Evolutionary conservation across 2,113 vertebrate genomes (phyloP).

Genomic region (Hypanus sabinus): DNA sequence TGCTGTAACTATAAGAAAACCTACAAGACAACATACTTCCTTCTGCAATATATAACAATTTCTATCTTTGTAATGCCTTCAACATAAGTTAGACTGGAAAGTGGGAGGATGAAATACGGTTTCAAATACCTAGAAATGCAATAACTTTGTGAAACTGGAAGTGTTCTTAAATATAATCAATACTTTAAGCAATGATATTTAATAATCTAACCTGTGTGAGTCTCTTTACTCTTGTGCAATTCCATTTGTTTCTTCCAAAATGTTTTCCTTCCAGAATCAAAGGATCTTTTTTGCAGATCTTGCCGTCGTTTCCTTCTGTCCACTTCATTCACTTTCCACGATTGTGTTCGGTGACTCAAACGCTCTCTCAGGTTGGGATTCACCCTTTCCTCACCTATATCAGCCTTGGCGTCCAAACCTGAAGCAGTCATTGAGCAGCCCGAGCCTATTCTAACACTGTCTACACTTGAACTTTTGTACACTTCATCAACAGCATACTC

Average conservation of each 20-base stretch:
- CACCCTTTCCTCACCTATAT: neutral
- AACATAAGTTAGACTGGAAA: too few species aligned
- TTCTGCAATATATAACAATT: neutral
- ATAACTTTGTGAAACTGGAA: neutral
- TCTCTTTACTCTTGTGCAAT: slow-evolving; percentile 84
- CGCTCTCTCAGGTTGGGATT: slow-evolving; percentile 35
- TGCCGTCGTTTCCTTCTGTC: slow-evolving; percentile 52
- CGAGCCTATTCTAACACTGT: neutral
- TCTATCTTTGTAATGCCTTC: neutral
- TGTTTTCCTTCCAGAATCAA: slow-evolving; percentile 57
- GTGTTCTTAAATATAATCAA: neutral
- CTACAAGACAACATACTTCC: neutral
- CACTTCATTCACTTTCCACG: slow-evolving; percentile 49
- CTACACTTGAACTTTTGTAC: slow-evolving; percentile 55
- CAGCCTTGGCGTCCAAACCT: neutral
- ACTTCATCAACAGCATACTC: slow-evolving; percentile 59
- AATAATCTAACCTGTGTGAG: slow-evolving; percentile 75
- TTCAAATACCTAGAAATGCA: neutral
- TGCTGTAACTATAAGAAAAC: neutral
- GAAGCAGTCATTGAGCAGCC: neutral
- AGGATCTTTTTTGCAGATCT: slow-evolving; percentile 56
- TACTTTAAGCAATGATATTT: neutral
- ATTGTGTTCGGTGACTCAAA: slow-evolving; percentile 44
- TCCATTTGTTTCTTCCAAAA: slow-evolving; percentile 66
- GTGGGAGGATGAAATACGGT: neutral